A percentile compares a stretch with the other conserved stretches of the same genome.
Evolutionary conservation across 2,888 invertebrate species (phyloP).

Genomic region (Eledona agricola): DNA sequence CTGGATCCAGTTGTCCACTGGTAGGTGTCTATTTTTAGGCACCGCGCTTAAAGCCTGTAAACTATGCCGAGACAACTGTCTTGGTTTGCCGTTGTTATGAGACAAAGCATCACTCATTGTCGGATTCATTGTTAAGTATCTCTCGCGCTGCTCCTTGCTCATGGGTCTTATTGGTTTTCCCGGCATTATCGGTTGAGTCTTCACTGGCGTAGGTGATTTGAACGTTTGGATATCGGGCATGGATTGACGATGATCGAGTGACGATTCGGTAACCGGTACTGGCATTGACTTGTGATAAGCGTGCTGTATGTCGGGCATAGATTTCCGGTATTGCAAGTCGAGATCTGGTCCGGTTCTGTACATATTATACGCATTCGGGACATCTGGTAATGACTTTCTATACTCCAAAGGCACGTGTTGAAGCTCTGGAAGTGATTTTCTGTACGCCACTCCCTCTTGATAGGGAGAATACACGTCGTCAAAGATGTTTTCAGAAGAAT

Average conservation of each 20-base stretch:
- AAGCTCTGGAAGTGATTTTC: constrained; percentile 60
- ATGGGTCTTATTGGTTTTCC: constrained; percentile 66
- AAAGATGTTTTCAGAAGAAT: constrained; percentile 59
- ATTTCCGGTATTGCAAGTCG: constrained; percentile 53
- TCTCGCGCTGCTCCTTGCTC: constrained; percentile 48
- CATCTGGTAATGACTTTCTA: constrained; percentile 47
- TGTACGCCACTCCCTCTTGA: constrained; percentile 50
- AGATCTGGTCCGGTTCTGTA: constrained; percentile 34
- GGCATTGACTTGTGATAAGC: constrained; percentile 47
- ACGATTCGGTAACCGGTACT: constrained; percentile 41
- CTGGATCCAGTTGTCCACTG: constrained; percentile 77
- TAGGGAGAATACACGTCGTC: constrained; percentile 51
- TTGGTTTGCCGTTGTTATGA: constrained; percentile 40
- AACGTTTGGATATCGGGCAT: constrained; percentile 61
- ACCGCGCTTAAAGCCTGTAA: constrained; percentile 77
- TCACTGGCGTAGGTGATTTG: constrained; percentile 53
- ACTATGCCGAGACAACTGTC: constrained; percentile 77
- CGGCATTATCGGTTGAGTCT: constrained; percentile 65
- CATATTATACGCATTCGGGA: constrained; percentile 44
- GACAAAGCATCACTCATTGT: constrained; percentile 40
- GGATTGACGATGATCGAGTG: constrained; percentile 53
- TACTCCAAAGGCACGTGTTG: constrained; percentile 50
- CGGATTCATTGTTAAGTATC: constrained; percentile 41
- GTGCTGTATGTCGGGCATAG: constrained; percentile 58
- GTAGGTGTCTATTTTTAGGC: constrained; percentile 78